phyloP scores from a whole-genome alignment of 1,140 invertebrate genomes.

The Myzus persicae region DNA sequence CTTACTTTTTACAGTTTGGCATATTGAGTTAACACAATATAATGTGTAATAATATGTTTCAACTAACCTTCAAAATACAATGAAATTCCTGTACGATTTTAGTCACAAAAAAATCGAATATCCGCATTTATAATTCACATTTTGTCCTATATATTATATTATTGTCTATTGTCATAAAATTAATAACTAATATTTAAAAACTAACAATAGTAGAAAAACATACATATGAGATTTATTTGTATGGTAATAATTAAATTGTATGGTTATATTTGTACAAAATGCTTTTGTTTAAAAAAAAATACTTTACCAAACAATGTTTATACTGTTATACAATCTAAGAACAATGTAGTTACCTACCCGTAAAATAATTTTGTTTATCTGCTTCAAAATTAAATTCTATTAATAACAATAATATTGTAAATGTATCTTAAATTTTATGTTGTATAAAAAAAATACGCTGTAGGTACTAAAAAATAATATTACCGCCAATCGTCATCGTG shows the following conservation, averaged over 20 bases:
- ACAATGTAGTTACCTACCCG: neutral
- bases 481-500: neutral
- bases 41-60: constrained; percentile 30
- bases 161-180: constrained; percentile 35
- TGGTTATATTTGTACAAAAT: neutral
- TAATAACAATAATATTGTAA: neutral
- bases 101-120: constrained; percentile 37
- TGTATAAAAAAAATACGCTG: neutral
- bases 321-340: neutral
- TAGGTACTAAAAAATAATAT: neutral
- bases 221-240: neutral
- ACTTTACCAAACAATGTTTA: neutral
- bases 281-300: neutral
- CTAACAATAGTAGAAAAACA: constrained; percentile 10
- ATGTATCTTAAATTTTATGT: neutral
- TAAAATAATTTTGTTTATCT: neutral
- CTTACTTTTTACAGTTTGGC: neutral
- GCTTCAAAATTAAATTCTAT: too few species aligned
- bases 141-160: neutral
- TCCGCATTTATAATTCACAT: constrained; percentile 23
- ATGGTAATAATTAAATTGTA: neutral
- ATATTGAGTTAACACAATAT: neutral
- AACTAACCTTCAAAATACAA: constrained; percentile 45
- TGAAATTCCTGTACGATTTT: constrained; percentile 45
- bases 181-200: constrained; percentile 43